These are phyloP conservation scores for Darevskia nairensis DNA, from an alignment of 2,797 vertebrate genomes.

Conservation along the genomic window DNA sequence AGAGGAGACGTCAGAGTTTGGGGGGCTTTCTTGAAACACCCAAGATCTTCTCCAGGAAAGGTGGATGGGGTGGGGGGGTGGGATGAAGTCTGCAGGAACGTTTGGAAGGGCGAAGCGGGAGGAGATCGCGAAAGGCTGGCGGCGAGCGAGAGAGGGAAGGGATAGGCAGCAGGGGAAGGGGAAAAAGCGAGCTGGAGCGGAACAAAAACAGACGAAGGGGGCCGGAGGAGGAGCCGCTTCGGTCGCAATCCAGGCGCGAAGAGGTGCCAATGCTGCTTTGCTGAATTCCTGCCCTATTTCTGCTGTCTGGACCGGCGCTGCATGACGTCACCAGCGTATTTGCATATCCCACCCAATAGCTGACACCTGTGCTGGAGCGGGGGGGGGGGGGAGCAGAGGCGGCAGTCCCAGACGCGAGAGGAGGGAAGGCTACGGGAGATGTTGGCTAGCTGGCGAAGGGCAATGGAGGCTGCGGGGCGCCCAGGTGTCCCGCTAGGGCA, in stretches of 20 bases:
- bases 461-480: too few species aligned
- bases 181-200: background rate
- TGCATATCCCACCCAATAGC: constrained; percentile 81
- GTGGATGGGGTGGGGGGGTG: fast-evolving
- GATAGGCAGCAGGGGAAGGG: background rate
- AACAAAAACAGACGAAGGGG: background rate
- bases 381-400: constrained; percentile 19
- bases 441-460: background rate
- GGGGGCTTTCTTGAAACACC: background rate
- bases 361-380: constrained; percentile 79
- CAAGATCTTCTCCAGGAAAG: background rate
- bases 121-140: background rate
- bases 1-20: constrained; percentile 1
- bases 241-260: constrained; percentile 70
- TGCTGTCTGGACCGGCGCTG: constrained; percentile 83
- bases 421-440: too few species aligned
- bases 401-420: constrained; percentile 41
- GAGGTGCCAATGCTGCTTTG: constrained; percentile 69
- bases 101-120: background rate
- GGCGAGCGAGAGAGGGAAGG: background rate
- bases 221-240: background rate
- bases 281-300: constrained; percentile 90
- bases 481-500: background rate
- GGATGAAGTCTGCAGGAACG: background rate
- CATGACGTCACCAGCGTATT: constrained; percentile 88